Evolutionary conservation across 2,797 vertebrate species (phyloP).

Genomic region (Chaetophractus vellerosus): DNA sequence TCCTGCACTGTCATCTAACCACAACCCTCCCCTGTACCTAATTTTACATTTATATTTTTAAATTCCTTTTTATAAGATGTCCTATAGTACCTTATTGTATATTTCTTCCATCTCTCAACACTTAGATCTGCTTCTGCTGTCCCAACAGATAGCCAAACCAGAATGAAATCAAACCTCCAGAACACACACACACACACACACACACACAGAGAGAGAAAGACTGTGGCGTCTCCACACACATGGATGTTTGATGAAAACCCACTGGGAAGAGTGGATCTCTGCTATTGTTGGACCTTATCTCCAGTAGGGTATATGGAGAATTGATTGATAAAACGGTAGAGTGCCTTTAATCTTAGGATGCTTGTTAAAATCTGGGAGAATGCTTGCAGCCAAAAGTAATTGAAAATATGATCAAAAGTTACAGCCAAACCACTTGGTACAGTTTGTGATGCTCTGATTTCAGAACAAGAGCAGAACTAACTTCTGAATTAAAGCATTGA

Average conservation of each 20-base stretch:
- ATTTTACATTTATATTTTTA: too few relatives aligned
- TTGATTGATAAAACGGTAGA: constrained; percentile 61
- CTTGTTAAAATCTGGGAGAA: constrained; percentile 59
- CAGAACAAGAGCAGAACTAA: constrained; percentile 60
- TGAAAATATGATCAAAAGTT: constrained; percentile 64
- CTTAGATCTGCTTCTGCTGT: neutral
- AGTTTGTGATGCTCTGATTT: constrained; percentile 39
- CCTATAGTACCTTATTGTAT: neutral
- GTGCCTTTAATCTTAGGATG: neutral
- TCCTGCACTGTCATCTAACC: too few relatives aligned
- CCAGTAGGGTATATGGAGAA: neutral
- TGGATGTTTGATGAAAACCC: neutral
- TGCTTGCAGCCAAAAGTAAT: constrained; percentile 63
- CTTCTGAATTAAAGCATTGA: neutral
- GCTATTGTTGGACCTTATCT: neutral
- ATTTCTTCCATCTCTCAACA: neutral
- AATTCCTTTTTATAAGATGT: neutral
- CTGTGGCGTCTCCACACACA: neutral
- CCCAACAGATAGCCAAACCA: neutral
- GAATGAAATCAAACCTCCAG: neutral
- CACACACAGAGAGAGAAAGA: neutral
- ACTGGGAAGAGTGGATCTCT: neutral
- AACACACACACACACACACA: too few relatives aligned
- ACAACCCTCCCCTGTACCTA: too few relatives aligned
- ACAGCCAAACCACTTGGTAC: neutral